These are phyloP conservation scores for Phalanger gymnotis DNA, from an alignment of 2,797 vertebrate genomes.

Conservation along the genomic window DNA sequence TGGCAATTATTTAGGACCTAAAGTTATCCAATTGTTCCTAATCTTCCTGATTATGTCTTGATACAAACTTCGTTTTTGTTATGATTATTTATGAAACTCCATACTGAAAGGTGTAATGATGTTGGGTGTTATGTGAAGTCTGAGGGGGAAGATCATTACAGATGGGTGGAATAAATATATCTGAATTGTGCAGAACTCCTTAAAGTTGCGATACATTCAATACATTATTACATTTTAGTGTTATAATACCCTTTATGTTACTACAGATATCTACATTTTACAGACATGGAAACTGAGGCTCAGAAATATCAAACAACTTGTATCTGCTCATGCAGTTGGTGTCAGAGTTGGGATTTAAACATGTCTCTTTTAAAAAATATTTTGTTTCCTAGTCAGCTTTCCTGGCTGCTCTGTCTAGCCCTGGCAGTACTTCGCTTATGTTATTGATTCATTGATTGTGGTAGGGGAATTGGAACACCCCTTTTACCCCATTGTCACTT, in stretches of 20 bases:
- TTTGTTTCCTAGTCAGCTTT: neutral
- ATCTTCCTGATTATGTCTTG: neutral
- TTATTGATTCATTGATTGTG: neutral
- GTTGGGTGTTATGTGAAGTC: neutral
- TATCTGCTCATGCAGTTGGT: neutral
- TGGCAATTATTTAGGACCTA: neutral
- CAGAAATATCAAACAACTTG: neutral
- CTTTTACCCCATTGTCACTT: neutral
- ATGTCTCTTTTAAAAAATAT: neutral
- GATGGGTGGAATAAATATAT: neutral
- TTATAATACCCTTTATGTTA: neutral
- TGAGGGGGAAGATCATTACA: neutral
- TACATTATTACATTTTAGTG: neutral
- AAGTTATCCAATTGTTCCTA: neutral
- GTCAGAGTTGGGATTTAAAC: neutral
- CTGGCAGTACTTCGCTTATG: neutral
- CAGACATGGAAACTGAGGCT: neutral
- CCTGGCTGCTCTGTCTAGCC: neutral
- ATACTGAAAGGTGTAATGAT: neutral
- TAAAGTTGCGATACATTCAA: neutral
- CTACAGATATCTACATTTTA: neutral
- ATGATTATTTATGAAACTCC: neutral
- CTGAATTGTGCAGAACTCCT: neutral
- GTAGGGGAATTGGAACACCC: neutral
- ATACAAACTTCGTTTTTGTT: neutral